These are phyloP conservation scores for Ptychadena robeensis DNA, from an alignment of 2,797 vertebrate species.

Conservation along the genomic window DNA sequence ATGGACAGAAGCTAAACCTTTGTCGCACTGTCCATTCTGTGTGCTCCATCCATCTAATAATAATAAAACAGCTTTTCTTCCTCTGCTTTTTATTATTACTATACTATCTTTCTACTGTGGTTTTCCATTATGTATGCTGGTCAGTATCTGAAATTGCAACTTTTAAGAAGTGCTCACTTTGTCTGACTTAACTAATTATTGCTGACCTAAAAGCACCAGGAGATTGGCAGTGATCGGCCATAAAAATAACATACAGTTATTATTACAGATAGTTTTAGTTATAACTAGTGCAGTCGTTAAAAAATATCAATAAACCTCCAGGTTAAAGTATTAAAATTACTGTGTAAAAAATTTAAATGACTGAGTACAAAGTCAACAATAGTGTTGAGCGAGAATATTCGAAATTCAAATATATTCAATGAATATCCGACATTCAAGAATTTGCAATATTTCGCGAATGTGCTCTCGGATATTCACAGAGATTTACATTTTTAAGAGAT, in stretches of 20 bases:
- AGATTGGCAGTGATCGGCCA: background rate
- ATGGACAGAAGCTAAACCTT: conserved; percentile 14
- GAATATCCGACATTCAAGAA: too few species aligned
- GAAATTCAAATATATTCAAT: too few species aligned
- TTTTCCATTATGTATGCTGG: background rate
- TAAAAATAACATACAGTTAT: background rate
- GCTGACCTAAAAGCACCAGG: conserved; percentile 9
- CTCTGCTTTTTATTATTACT: background rate
- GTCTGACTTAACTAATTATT: background rate
- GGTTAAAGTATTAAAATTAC: too few species aligned
- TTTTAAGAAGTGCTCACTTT: background rate
- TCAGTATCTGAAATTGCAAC: background rate
- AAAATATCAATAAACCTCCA: too few species aligned
- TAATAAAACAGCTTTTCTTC: background rate
- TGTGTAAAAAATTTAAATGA: too few species aligned
- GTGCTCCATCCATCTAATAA: conserved; percentile 20
- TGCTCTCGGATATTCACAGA: too few species aligned
- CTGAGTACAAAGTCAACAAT: too few species aligned
- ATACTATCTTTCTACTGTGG: background rate
- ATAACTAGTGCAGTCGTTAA: too few species aligned
- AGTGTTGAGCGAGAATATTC: too few species aligned
- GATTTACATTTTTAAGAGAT: too few species aligned
- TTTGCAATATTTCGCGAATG: too few species aligned
- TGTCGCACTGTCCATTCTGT: background rate
- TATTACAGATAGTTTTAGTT: background rate